These are phyloP conservation scores for Drosophila biarmipes DNA, from an alignment of 1,140 invertebrate species.

Conservation along the genomic window DNA sequence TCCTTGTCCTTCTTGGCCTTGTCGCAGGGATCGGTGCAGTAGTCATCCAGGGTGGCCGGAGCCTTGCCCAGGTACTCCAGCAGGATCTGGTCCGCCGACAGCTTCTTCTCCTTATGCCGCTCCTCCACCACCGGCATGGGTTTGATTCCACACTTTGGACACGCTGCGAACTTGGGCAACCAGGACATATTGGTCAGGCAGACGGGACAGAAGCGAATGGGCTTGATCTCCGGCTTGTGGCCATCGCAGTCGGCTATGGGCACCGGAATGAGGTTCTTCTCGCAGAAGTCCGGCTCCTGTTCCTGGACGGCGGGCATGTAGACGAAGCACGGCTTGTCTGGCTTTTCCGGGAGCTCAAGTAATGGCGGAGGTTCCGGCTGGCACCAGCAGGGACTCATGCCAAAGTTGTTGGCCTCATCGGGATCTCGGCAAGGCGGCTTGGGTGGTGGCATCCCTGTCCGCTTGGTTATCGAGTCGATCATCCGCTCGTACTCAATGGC, in stretches of 20 bases:
- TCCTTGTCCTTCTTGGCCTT: not conserved
- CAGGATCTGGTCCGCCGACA: slow-evolving; percentile 62
- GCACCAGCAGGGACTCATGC: slow-evolving; percentile 17
- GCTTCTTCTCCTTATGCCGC: slow-evolving; percentile 33
- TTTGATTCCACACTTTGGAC: slow-evolving; percentile 65
- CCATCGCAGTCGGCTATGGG: slow-evolving; percentile 36
- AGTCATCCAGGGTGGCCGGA: not conserved
- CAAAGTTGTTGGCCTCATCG: slow-evolving; percentile 7
- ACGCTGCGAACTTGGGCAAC: slow-evolving; percentile 67
- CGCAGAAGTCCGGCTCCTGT: slow-evolving; percentile 5
- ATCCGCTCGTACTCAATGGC: slow-evolving; percentile 50
- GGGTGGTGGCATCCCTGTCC: slow-evolving; percentile 2
- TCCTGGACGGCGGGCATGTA: slow-evolving; percentile 4
- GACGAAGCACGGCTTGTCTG: slow-evolving; percentile 29
- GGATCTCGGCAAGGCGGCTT: slow-evolving; percentile 28
- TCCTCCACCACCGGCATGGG: slow-evolving; percentile 55
- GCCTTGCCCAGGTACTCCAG: slow-evolving; percentile 54
- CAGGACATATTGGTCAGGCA: slow-evolving; percentile 75
- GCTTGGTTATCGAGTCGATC: slow-evolving; percentile 40
- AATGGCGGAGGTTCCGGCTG: slow-evolving; percentile 2
- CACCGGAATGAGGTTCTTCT: slow-evolving; percentile 8
- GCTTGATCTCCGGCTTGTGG: slow-evolving; percentile 31
- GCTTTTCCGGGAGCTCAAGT: slow-evolving; percentile 1
- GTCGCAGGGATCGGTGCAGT: slow-evolving; percentile 26
- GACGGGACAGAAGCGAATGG: slow-evolving; percentile 65